Conservation (phyloP, 2,113 vertebrate genomes). For the Ammodytes marinus region DNA sequence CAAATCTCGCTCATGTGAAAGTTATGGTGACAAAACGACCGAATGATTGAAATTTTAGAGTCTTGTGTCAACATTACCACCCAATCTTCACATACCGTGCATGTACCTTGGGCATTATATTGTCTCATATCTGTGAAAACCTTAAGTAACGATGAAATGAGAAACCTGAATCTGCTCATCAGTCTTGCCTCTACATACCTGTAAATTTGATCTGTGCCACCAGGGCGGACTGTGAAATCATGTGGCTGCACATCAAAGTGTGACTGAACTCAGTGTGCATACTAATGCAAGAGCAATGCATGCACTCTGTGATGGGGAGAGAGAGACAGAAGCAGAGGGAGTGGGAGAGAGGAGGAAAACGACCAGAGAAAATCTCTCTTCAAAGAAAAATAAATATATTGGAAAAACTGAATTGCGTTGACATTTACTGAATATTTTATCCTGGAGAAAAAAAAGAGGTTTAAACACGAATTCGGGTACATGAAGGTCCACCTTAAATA, state of each 20-base stretch:
- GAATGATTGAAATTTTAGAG: slow-evolving; percentile 34
- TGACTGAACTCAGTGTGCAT: slow-evolving; percentile 79
- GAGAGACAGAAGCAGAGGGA: not conserved
- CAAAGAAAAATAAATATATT: slow-evolving; percentile 62
- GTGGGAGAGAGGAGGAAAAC: slow-evolving; percentile 30
- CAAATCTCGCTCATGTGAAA: not conserved
- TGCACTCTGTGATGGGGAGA: slow-evolving; percentile 40
- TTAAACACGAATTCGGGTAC: slow-evolving; percentile 57
- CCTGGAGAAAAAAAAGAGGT: slow-evolving; percentile 46
- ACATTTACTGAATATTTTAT: slow-evolving; percentile 72
- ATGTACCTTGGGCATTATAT: slow-evolving; percentile 52
- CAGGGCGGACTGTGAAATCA: slow-evolving; percentile 85
- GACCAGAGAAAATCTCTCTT: slow-evolving; percentile 58
- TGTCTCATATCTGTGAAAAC: slow-evolving; percentile 57
- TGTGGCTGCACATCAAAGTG: slow-evolving; percentile 85
- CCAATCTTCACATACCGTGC: slow-evolving; percentile 31
- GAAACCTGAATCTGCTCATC: slow-evolving; percentile 78
- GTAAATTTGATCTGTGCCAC: slow-evolving; percentile 84
- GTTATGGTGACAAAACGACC: not conserved
- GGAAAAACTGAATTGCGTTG: slow-evolving; percentile 65
- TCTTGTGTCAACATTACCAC: slow-evolving; percentile 16
- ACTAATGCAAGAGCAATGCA: slow-evolving; percentile 73
- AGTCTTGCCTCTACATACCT: slow-evolving; percentile 78
- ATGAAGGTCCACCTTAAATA: slow-evolving; percentile 43
- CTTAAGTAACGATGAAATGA: slow-evolving; percentile 72